Conservation (phyloP, 2,888 invertebrate species). For the Hydroisotoma schaefferi region DNA sequence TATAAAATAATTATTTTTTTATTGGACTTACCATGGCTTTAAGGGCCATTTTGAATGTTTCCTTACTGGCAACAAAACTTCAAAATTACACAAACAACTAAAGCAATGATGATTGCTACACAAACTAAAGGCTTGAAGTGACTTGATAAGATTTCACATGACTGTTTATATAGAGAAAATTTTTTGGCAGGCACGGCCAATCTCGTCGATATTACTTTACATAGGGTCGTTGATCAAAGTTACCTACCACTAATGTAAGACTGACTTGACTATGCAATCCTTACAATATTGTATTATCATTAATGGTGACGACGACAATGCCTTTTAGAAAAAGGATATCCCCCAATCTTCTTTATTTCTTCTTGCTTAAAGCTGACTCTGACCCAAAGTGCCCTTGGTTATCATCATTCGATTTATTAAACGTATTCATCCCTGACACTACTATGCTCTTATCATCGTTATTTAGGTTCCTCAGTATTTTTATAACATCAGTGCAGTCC, state of each 20-base stretch:
- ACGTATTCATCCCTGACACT: no score
- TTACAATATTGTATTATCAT: no score
- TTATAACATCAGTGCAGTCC: no score
- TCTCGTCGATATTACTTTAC: conserved; percentile 10
- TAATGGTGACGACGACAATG: not conserved
- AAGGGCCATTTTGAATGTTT: conserved; percentile 32
- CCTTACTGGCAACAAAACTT: not conserved
- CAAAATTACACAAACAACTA: not conserved
- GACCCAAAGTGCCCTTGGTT: conserved; percentile 1
- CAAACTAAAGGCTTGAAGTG: conserved; percentile 38
- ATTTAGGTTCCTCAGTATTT: no score
- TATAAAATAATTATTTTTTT: no score
- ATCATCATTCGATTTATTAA: not conserved
- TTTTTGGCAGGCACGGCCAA: conserved; percentile 27
- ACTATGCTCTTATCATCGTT: no score
- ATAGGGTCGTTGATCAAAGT: not conserved
- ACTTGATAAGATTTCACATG: conserved; percentile 37
- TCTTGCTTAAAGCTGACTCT: not conserved
- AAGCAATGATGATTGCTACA: conserved; percentile 28
- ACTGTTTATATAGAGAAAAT: conserved; percentile 41
- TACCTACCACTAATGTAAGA: not conserved
- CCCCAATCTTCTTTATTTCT: not conserved
- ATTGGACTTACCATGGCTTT: conserved; percentile 37
- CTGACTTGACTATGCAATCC: not conserved
- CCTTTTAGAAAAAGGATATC: not conserved